Evolutionary conservation across 1,140 invertebrate species (phyloP), one percentile per base, ranked within the genome.

Genomic region (Drosophila lacertosa): DNA sequence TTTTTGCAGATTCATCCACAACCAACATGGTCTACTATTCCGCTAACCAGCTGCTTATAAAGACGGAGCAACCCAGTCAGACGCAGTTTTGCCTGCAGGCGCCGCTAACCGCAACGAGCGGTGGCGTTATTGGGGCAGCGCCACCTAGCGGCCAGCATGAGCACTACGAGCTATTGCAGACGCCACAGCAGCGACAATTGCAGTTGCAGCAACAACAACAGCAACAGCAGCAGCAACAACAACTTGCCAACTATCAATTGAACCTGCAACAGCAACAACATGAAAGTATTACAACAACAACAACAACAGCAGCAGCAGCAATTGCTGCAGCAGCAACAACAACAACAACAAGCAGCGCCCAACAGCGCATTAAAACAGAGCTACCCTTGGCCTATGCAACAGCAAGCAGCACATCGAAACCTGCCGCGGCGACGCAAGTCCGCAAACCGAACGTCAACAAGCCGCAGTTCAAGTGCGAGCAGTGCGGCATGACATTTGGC

Each of bases 401-500:
- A n/a, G 55, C 62, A 6, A 18, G 55, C 33, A 18, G 55, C 33
- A 10, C 62, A 66, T 22, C 55, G 9, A 50, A 70, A 20, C 20
- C 24, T 29, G 35, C 47, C 32, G 48, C 44, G 26, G 29, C 65
- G 32, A n/a, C n/a, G n/a, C n/a, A n/a, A n/a, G 18, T 53, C 16
- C 71, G 83, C 18, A 90, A 91, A 48, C 47, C 75, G 24, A 59
- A 70, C 39, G 42, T 50, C 13, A 83, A 60, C 33, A 91, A 91
- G 33, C 81, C 89, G 6, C 91, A 91, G 33, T 92, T 92, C 70
- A 92, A 91, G 63, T 94, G 93, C 77, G 92, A 93, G 18, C 93
- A 93, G 77, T 94, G 93, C 71, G 93, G 93, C 53, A 92, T 94
- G 91, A 93, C 91, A 65, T 93, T 94, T 54, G 93, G 93, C 29